Evolutionary conservation across 1,140 invertebrate species (phyloP).

Genomic region (Drosophila albomicans): DNA sequence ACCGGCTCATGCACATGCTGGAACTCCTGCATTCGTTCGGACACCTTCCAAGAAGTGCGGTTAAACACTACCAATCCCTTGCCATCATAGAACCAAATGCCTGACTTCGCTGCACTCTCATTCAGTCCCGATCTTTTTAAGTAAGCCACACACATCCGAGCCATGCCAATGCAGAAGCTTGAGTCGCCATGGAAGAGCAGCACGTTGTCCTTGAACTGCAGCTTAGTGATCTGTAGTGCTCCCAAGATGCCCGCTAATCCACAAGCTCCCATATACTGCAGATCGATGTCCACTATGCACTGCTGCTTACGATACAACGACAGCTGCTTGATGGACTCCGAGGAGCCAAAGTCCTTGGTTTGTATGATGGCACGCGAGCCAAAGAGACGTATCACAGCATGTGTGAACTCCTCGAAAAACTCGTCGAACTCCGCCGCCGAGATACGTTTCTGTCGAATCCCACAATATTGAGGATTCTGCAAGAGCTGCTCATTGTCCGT

Average conservation of each 20-base stretch:
- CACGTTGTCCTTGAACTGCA: slow-evolving; percentile 91
- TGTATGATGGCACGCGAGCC: slow-evolving; percentile 93
- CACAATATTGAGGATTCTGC: slow-evolving; percentile 97
- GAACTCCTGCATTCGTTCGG: slow-evolving; percentile 91
- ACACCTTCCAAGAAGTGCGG: slow-evolving; percentile 88
- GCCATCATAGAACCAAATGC: slow-evolving; percentile 91
- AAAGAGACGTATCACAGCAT: slow-evolving; percentile 90
- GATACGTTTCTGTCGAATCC: slow-evolving; percentile 92
- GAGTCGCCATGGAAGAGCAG: slow-evolving; percentile 97
- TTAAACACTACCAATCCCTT: slow-evolving; percentile 90
- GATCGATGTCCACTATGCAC: slow-evolving; percentile 98
- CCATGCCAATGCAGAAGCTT: slow-evolving; percentile 95
- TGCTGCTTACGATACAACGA: slow-evolving; percentile 93
- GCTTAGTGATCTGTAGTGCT: slow-evolving; percentile 91
- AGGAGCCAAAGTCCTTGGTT: slow-evolving; percentile 98
- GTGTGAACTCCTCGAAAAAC: slow-evolving; percentile 93
- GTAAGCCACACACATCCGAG: slow-evolving; percentile 93
- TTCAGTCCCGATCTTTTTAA: slow-evolving; percentile 93
- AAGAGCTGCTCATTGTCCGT: slow-evolving; percentile 94
- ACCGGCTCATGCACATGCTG: slow-evolving; percentile 90
- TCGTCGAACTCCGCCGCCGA: slow-evolving; percentile 94
- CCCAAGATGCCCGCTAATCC: slow-evolving; percentile 96
- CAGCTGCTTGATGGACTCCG: slow-evolving; percentile 94
- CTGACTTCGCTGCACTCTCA: slow-evolving; percentile 89
- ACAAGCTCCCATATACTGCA: slow-evolving; percentile 96